Evolutionary conservation across 2,113 vertebrate species (phyloP).

Genomic region (Nibea albiflora): DNA sequence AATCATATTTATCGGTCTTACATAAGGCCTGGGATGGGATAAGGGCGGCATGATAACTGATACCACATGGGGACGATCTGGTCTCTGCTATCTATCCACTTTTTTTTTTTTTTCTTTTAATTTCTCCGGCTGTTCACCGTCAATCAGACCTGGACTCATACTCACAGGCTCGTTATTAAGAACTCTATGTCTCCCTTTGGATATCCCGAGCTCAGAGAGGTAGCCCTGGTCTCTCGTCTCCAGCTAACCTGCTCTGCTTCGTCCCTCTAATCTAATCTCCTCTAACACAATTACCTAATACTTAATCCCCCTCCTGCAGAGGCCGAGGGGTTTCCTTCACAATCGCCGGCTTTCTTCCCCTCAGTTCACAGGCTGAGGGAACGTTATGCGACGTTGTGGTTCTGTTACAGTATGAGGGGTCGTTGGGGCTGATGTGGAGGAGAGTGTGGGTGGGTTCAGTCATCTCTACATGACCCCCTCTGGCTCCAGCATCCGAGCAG

Average conservation of each 20-base stretch:
- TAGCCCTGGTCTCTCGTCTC: slow-evolving; percentile 13
- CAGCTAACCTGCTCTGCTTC: slow-evolving; percentile 28
- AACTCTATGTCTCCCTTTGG: not conserved
- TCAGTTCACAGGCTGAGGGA: not conserved
- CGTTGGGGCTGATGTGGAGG: not conserved
- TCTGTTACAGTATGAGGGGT: slow-evolving; percentile 25
- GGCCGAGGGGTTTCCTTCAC: slow-evolving; percentile 52
- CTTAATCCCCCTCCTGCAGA: slow-evolving; percentile 61
- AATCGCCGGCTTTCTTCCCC: slow-evolving; percentile 49
- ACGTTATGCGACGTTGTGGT: slow-evolving; percentile 1
- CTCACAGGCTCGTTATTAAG: not conserved
- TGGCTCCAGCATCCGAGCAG: not conserved
- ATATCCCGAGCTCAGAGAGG: slow-evolving; percentile 14
- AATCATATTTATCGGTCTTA: slow-evolving; percentile 42
- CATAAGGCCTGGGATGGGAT: slow-evolving; percentile 22
- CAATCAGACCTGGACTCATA: not conserved
- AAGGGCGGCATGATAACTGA: not conserved
- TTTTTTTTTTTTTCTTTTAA: not conserved
- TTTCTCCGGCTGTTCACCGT: not conserved
- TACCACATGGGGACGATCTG: slow-evolving; percentile 4
- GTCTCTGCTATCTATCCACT: not conserved
- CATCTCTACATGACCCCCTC: slow-evolving; percentile 15
- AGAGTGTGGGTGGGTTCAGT: not conserved
- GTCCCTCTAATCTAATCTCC: slow-evolving; percentile 72
- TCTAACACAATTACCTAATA: slow-evolving; percentile 74